These are phyloP conservation scores for Aplochiton taeniatus DNA, from an alignment of 2,797 vertebrate species.

Conservation along the genomic window DNA sequence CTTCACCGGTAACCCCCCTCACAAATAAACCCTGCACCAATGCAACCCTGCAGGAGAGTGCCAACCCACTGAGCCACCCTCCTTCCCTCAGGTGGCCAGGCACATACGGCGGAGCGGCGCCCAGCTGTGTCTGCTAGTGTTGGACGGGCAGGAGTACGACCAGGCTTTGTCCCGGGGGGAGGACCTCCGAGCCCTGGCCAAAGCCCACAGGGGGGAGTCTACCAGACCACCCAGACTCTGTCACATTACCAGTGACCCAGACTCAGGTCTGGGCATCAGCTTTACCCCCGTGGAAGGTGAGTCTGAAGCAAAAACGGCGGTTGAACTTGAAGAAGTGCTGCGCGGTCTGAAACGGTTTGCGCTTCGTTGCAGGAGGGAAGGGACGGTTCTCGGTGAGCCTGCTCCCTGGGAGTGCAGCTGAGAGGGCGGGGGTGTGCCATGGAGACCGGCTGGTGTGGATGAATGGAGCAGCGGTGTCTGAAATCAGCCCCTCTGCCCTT, in stretches of 20 bases:
- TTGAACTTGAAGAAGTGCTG: not conserved
- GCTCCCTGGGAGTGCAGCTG: constrained; percentile 78
- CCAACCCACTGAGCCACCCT: not conserved
- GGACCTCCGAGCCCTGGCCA: constrained; percentile 55
- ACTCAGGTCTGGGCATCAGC: constrained; percentile 82
- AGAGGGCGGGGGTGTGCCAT: constrained; percentile 79
- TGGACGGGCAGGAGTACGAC: constrained; percentile 74
- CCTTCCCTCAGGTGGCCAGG: constrained; percentile 77
- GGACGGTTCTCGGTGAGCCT: constrained; percentile 81
- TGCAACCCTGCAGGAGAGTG: not conserved
- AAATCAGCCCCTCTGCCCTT: constrained; percentile 77
- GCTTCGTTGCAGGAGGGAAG: constrained; percentile 71
- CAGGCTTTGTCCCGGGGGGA: constrained; percentile 57
- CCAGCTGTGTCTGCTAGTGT: constrained; percentile 81
- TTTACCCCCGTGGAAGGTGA: constrained; percentile 76
- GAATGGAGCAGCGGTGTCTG: constrained; percentile 80
- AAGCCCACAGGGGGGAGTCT: constrained; percentile 41
- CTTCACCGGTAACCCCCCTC: not conserved
- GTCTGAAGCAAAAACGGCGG: too few relatives aligned
- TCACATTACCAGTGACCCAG: constrained; percentile 75
- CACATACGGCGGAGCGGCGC: constrained; percentile 84
- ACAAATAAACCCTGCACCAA: not conserved
- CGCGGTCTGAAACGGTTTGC: constrained; percentile 1
- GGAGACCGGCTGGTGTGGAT: constrained; percentile 89
- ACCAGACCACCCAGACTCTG: constrained; percentile 82